Conservation (phyloP, 2,113 vertebrate species). For the Machaerirhynchus nigripectus region DNA sequence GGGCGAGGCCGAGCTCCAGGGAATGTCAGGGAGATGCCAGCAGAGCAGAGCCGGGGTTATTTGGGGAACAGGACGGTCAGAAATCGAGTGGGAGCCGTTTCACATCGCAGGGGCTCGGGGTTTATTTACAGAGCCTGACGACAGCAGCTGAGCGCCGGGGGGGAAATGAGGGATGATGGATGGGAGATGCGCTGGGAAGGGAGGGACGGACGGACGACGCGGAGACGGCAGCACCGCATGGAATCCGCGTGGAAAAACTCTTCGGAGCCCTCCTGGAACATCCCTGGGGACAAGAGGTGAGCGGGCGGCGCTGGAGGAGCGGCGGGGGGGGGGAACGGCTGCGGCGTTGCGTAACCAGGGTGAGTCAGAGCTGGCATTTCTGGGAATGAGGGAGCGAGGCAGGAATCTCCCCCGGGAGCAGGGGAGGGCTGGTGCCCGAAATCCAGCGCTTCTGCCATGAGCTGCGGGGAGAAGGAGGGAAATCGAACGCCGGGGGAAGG, state of each 20-base stretch:
- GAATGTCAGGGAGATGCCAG: not conserved
- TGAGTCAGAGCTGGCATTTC: conserved; percentile 17
- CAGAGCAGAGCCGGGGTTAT: conserved; percentile 21
- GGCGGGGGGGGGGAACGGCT: not conserved
- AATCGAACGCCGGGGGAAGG: not conserved
- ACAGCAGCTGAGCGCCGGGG: not conserved
- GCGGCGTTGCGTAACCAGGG: not conserved
- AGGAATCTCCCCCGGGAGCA: not conserved
- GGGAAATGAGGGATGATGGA: not conserved
- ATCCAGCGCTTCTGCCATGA: not conserved
- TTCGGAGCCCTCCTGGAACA: not conserved
- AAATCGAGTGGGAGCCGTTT: not conserved
- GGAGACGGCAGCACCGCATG: not conserved
- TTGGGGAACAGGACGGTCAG: conserved; percentile 19
- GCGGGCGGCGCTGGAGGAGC: not conserved
- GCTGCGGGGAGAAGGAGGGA: not conserved
- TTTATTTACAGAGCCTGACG: not conserved
- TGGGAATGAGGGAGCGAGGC: conserved; percentile 5
- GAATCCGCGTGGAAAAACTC: not conserved
- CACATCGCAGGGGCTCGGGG: not conserved
- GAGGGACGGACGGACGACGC: not conserved
- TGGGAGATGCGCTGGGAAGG: not conserved
- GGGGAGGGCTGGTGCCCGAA: not conserved
- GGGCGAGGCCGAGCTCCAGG: not conserved
- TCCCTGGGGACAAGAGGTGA: not conserved